A percentile compares a stretch with the other conserved stretches of the same genome.
phyloP scores from a whole-genome alignment of 2,888 invertebrate genomes.

The Apoda limacodes region DNA sequence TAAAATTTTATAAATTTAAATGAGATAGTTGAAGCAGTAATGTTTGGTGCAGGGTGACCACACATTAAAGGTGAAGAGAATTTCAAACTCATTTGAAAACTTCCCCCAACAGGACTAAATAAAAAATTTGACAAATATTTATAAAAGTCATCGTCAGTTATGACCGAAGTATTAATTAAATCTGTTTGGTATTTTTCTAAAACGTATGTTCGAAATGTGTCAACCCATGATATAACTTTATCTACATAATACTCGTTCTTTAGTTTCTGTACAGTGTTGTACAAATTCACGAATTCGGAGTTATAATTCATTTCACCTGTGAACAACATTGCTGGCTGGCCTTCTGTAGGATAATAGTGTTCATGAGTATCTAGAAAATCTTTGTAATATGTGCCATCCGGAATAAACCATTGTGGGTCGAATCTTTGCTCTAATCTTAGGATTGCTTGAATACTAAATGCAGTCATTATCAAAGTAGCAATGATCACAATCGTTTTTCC shows the following conservation, averaged over 20 bases:
- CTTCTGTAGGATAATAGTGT: constrained; percentile 74
- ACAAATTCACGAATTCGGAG: constrained; percentile 69
- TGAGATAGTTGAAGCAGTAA: constrained; percentile 72
- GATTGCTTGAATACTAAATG: constrained; percentile 72
- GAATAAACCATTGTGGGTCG: constrained; percentile 84
- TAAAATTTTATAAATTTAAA: constrained; percentile 72
- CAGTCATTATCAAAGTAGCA: constrained; percentile 69
- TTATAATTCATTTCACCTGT: constrained; percentile 76
- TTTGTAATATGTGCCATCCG: constrained; percentile 75
- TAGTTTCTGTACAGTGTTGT: constrained; percentile 63
- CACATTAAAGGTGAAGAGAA: constrained; percentile 72
- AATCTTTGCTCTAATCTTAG: constrained; percentile 80
- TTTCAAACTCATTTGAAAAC: constrained; percentile 76
- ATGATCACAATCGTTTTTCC: constrained; percentile 75
- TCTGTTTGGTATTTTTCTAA: constrained; percentile 61
- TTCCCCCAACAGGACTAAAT: constrained; percentile 75
- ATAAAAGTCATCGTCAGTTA: constrained; percentile 68
- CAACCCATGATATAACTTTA: constrained; percentile 73
- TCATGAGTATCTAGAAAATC: constrained; percentile 69
- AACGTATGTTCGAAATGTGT: constrained; percentile 73
- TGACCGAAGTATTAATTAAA: constrained; percentile 55
- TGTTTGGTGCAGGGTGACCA: constrained; percentile 68
- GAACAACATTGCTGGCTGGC: constrained; percentile 72
- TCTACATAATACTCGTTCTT: constrained; percentile 63
- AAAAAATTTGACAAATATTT: constrained; percentile 76